These are phyloP conservation scores for Seira ritae DNA, from an alignment of 2,888 invertebrate species.

Conservation along the genomic window DNA sequence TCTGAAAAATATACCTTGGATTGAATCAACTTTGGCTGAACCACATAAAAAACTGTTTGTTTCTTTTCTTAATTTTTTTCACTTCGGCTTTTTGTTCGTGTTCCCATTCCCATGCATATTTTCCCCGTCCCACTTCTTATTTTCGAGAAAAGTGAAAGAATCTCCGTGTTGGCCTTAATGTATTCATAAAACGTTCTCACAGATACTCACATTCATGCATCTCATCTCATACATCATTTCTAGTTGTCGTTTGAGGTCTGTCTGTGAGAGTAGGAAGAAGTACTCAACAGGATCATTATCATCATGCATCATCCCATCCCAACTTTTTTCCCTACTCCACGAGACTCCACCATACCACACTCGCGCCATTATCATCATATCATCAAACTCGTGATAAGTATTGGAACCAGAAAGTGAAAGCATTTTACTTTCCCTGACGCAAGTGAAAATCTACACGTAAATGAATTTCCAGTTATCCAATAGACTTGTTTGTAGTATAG, in stretches of 20 bases:
- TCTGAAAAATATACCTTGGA: background rate
- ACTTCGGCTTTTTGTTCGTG: background rate
- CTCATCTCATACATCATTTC: slow-evolving; percentile 53
- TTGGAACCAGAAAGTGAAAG: background rate
- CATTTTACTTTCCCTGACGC: background rate
- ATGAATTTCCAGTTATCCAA: no score
- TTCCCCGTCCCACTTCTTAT: slow-evolving; percentile 1
- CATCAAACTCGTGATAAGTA: background rate
- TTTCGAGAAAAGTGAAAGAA: background rate
- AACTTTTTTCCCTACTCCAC: slow-evolving; percentile 20
- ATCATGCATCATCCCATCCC: slow-evolving; percentile 19
- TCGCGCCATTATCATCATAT: slow-evolving; percentile 19
- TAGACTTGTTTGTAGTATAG: no score
- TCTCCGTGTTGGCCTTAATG: slow-evolving; percentile 6
- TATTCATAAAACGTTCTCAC: slow-evolving; percentile 44
- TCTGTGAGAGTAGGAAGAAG: slow-evolving; percentile 26
- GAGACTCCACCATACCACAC: slow-evolving; percentile 1
- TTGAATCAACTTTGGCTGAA: background rate
- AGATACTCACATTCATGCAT: slow-evolving; percentile 34
- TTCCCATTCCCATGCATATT: background rate
- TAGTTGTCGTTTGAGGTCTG: slow-evolving; percentile 46
- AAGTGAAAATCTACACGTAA: background rate
- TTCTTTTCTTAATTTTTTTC: slow-evolving; percentile 32
- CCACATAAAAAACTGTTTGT: slow-evolving; percentile 38
- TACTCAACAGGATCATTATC: slow-evolving; percentile 45